Base-by-base conservation (phyloP, 2,888 invertebrate species). In the Eurytoma californica region DNA sequence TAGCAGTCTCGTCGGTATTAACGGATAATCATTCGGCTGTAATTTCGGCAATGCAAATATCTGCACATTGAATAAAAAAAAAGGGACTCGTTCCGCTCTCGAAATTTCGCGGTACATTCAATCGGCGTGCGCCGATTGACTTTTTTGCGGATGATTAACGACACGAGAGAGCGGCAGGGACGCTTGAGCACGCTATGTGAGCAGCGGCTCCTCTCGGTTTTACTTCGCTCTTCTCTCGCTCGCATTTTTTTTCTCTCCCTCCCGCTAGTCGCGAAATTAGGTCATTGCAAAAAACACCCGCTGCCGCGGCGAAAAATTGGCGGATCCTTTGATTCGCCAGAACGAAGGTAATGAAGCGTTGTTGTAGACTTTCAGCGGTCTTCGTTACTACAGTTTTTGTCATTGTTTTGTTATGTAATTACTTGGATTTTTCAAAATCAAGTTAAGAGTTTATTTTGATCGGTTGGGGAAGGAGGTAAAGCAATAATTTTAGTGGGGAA, bases 271-370 rank as follows among this genome's bases (percentile, higher is more conserved):
- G 28, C 30, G 20, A 73, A 73, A 73, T 73, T 73, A 57, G 73
- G 66, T 66, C 66, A 12, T 20, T 13, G 51, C 5, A 72, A 63
- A 73, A 73, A 66, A 57, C 57, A 55, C 55, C 12, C 20, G 28
- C 20, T 65, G 4, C 24, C 39, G 24, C 63, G 39, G 16, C 9
- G 72, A 14, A 30, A 65, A 65, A 72, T 65, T 72, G 72, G 55
- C 47, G 20, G 12, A 53, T 14, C 65, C 55, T 73, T 73, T 73
- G 63, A 73, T 73, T 73, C 58, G 73, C 7, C 47, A 18, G 65
- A 20, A 28, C 65, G 57, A n/a, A 49, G 66, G 65, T 73, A 73
- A 73, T 58, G 73, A 73, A 73, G 73, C 73, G 57, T 12, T 47
- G 5, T 39, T 1, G 28, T 18, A 16, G 66, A 66, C 66, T 66